phyloP scores from a whole-genome alignment of 1,140 invertebrate species.

The Drosophila repletoides region DNA sequence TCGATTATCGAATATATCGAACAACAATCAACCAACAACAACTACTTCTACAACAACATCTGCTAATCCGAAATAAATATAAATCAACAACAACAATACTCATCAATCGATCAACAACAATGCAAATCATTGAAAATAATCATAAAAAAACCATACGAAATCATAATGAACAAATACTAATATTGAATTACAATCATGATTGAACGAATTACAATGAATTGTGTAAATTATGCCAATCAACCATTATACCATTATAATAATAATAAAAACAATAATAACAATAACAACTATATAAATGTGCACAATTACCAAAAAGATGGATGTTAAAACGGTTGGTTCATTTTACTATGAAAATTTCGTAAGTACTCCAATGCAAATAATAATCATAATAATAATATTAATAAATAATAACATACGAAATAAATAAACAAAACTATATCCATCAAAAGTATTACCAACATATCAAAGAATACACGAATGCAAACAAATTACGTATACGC shows the following conservation, averaged over 20 bases:
- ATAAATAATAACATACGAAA: slow-evolving; percentile 13
- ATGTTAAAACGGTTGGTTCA: slow-evolving; percentile 95
- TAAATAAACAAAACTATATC: slow-evolving; percentile 34
- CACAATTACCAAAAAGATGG: slow-evolving; percentile 86
- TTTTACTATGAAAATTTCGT: slow-evolving; percentile 97
- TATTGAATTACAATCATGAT: slow-evolving; percentile 19
- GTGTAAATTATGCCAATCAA: too few species aligned
- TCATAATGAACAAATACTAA: slow-evolving; percentile 47
- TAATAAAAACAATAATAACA: slow-evolving; percentile 42
- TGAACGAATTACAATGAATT: too few species aligned
- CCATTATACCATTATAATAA: slow-evolving; percentile 49
- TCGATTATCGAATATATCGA: slow-evolving; percentile 13
- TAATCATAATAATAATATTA: slow-evolving; percentile 14
- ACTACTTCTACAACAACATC: slow-evolving; percentile 32
- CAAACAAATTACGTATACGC: slow-evolving; percentile 29
- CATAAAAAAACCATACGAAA: slow-evolving; percentile 25
- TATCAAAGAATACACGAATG: slow-evolving; percentile 5
- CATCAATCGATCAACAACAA: slow-evolving; percentile 56
- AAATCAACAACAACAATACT: slow-evolving; percentile 26
- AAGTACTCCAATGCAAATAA: slow-evolving; percentile 85
- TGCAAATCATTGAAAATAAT: slow-evolving; percentile 26
- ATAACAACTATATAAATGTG: slow-evolving; percentile 48
- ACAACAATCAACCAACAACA: slow-evolving; percentile 31
- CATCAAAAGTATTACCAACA: background rate
- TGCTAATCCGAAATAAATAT: slow-evolving; percentile 49